These are phyloP conservation scores for Brachyistius frenatus DNA, from an alignment of 2,113 vertebrate species.

Conservation along the genomic window DNA sequence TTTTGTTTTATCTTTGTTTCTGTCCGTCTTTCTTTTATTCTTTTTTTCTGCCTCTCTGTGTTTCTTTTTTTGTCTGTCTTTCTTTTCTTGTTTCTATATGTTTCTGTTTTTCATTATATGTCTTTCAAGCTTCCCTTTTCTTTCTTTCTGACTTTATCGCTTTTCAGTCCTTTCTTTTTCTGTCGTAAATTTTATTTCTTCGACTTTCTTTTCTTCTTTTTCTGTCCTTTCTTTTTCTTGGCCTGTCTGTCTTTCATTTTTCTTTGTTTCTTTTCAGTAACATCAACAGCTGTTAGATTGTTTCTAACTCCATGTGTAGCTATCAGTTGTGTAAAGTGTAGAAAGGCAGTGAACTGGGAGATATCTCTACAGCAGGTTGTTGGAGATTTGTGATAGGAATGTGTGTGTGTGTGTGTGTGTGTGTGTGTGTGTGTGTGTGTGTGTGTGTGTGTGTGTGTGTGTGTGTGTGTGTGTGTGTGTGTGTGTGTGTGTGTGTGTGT, in stretches of 20 bases:
- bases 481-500: constrained; percentile 30
- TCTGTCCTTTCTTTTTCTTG: not conserved
- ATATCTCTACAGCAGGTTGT: constrained; percentile 49
- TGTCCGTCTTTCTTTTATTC: not conserved
- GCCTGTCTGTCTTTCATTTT: not conserved
- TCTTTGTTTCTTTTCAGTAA: constrained; percentile 40
- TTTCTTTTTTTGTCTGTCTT: not conserved
- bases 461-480: constrained; percentile 30
- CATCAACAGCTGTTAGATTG: constrained; percentile 45
- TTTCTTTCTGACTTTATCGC: constrained; percentile 14
- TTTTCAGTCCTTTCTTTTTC: not conserved
- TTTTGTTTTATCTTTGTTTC: constrained; percentile 13
- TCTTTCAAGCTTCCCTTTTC: no score
- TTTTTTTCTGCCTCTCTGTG: not conserved
- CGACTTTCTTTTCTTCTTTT: not conserved
- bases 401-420: constrained; percentile 30
- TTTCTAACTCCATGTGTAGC: constrained; percentile 15
- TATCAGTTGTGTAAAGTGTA: constrained; percentile 44
- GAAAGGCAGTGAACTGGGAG: constrained; percentile 38
- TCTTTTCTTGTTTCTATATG: not conserved
- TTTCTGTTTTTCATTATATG: no score
- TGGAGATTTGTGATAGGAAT: constrained; percentile 38
- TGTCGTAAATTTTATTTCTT: no score
- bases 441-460: constrained; percentile 32
- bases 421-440: constrained; percentile 26